A percentile compares a stretch with the other conserved stretches of the same genome.
phyloP scores from a whole-genome alignment of 2,113 vertebrate species.

The Seriola rivoliana region DNA sequence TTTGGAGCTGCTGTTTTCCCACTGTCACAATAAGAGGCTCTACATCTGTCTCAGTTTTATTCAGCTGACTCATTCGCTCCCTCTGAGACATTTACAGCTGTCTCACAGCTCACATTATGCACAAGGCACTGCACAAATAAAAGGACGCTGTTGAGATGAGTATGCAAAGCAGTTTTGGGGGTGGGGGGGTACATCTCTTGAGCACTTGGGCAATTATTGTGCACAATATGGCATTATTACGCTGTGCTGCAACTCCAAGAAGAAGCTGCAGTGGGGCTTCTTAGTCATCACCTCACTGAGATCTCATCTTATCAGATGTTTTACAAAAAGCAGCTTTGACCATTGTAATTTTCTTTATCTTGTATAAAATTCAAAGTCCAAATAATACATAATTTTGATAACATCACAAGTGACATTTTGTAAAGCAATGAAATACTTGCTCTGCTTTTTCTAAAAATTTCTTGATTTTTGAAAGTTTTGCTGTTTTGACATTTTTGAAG shows the following conservation, averaged over 20 bases:
- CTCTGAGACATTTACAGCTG: constrained; percentile 44
- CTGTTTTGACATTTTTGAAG: too few relatives aligned
- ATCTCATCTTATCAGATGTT: not conserved
- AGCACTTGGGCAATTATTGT: not conserved
- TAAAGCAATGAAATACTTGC: too few relatives aligned
- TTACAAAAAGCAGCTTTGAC: not conserved
- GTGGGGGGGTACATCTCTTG: not conserved
- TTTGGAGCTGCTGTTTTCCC: constrained; percentile 34
- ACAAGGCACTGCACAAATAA: constrained; percentile 32
- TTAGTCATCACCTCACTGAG: not conserved
- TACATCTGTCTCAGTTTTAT: constrained; percentile 54
- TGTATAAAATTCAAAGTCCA: not conserved
- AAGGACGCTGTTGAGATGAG: not conserved
- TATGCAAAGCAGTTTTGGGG: not conserved
- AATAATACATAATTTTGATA: not conserved
- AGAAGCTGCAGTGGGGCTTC: not conserved
- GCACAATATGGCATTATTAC: not conserved
- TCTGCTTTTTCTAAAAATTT: too few relatives aligned
- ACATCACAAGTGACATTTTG: not conserved
- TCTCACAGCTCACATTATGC: constrained; percentile 35
- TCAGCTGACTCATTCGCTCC: constrained; percentile 55
- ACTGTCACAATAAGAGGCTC: constrained; percentile 22
- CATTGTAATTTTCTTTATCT: not conserved
- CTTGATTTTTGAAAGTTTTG: not conserved
- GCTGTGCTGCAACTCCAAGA: not conserved